A percentile compares a stretch with the other conserved stretches of the same genome.
phyloP scores from a whole-genome alignment of 2,888 invertebrate species.

The Ischnus inquisitorius region DNA sequence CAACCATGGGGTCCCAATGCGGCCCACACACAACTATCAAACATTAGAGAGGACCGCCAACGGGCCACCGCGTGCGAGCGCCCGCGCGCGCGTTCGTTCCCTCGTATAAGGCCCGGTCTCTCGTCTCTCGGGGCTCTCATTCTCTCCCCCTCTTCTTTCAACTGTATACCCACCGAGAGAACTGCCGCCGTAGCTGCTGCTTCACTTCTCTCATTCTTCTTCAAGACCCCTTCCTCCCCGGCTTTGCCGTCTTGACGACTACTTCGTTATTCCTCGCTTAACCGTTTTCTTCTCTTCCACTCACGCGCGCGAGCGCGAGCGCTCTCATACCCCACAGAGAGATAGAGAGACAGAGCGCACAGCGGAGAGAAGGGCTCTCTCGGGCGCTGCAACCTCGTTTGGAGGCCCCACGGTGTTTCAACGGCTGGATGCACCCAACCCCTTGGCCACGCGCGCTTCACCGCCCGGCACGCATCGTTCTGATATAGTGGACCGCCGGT shows the following conservation, averaged over 20 bases:
- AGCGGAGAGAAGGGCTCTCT: not conserved
- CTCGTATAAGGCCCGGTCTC: conserved; percentile 76
- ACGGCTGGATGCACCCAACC: conserved; percentile 48
- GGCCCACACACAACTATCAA: conserved; percentile 79
- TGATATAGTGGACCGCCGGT: conserved; percentile 56
- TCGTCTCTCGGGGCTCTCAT: conserved; percentile 58
- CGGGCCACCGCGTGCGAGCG: conserved; percentile 75
- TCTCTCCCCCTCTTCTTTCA: conserved; percentile 50
- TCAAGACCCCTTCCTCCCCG: conserved; percentile 40
- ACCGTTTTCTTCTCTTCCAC: conserved; percentile 9
- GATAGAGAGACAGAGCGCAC: not conserved
- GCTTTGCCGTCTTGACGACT: conserved; percentile 21
- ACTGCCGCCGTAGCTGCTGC: conserved; percentile 29
- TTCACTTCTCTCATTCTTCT: conserved; percentile 50
- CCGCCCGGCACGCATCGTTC: conserved; percentile 51
- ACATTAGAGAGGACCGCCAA: conserved; percentile 75
- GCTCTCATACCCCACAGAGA: no score
- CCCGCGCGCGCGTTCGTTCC: conserved; percentile 13
- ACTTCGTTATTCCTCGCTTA: conserved; percentile 1
- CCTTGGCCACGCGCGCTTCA: conserved; percentile 27
- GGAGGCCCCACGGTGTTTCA: conserved; percentile 33
- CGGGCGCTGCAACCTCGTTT: conserved; percentile 2
- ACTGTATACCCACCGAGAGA: conserved; percentile 3
- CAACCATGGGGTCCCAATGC: conserved; percentile 46
- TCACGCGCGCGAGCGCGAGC: conserved; percentile 18